A percentile compares a stretch with the other conserved stretches of the same genome.
Conservation (phyloP, 2,113 vertebrate genomes). For the Mus musculus region GRCm39 chrX:144155001-144155500, state of each 20-base stretch:
- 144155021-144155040: background rate
- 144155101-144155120: background rate
- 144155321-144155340: background rate
- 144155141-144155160: conserved; percentile 18
- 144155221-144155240: conserved; percentile 41
- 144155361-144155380: background rate
- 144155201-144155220: conserved; percentile 41
- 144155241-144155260: conserved; percentile 38
- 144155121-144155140: background rate
- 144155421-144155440: background rate
- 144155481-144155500: too few relatives aligned
- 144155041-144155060: background rate
- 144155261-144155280: conserved; percentile 34
- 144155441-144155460: background rate
- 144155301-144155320: conserved; percentile 8
- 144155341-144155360: background rate
- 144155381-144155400: conserved; percentile 6
- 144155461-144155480: background rate
- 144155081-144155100: background rate
- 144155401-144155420: conserved; percentile 28
- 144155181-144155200: conserved; percentile 46
- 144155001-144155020: background rate
- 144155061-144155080: background rate
- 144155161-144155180: conserved; percentile 54
- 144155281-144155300: conserved; percentile 35